A percentile compares a stretch with the other conserved stretches of the same genome.
phyloP scores from a whole-genome alignment of 2,113 vertebrate species.

The Arvicanthis niloticus region DNA sequence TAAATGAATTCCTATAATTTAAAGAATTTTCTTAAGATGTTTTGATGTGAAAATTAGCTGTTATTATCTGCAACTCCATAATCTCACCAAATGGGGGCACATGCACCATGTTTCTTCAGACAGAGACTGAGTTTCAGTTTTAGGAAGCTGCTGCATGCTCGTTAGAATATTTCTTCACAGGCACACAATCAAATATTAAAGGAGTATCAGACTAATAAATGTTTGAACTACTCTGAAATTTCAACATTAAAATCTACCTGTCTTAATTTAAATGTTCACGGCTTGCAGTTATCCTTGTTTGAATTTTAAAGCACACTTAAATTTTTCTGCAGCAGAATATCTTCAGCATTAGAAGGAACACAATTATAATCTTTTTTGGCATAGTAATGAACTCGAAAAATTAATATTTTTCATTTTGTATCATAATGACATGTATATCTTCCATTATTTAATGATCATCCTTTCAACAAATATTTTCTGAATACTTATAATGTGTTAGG shows the following conservation, averaged over 20 bases:
- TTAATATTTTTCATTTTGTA: background rate
- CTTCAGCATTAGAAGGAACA: background rate
- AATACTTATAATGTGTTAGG: background rate
- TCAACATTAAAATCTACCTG: background rate
- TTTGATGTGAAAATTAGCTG: constrained; percentile 45
- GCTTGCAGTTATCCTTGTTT: background rate
- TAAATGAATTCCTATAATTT: background rate
- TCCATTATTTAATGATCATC: background rate
- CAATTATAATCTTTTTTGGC: background rate
- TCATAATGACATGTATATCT: background rate
- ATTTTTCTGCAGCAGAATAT: background rate
- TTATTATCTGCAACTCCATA: constrained; percentile 71
- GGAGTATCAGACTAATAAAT: background rate
- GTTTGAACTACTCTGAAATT: background rate
- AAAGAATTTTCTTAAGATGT: background rate
- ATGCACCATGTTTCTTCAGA: constrained; percentile 39
- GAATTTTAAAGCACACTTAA: background rate
- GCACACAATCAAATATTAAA: constrained; percentile 13
- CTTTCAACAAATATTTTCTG: background rate
- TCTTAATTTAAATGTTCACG: background rate
- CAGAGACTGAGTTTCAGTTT: background rate
- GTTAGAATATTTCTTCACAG: background rate
- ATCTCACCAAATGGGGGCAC: constrained; percentile 77
- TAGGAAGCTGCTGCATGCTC: background rate
- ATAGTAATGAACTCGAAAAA: background rate